Evolutionary conservation across 2,797 vertebrate species (phyloP), one percentile per base, ranked within the genome.

Genomic region (Sibirionetta formosa): DNA sequence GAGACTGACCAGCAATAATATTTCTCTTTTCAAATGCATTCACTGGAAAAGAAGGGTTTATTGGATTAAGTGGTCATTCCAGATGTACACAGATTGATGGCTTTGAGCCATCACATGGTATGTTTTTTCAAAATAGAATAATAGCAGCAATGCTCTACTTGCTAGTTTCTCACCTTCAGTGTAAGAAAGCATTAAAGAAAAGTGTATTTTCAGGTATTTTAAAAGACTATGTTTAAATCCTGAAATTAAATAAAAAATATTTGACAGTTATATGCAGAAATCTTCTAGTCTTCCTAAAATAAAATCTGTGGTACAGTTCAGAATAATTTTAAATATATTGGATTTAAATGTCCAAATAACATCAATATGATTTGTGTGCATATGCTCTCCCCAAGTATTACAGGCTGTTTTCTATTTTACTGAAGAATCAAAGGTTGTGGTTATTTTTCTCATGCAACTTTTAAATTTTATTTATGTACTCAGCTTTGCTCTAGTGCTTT

Each of bases 381-480:
- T 64, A 51, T 35, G 16, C 2, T 36, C 2, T 61, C 20, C 26
- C 38, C 12, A 79, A 33, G 11, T 68, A 44, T 77, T 80, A n/a
- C 8, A 64, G 14, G 22, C 1, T 46, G 6, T n/a, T 36, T 88
- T 57, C 29, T 9, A 2, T 60, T 64, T 38, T 73, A 29, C 35
- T 46, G 38, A 63, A 87, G 23, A 92, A 82, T 44, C 60, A 71
- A 63, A 58, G 79, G 60, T 9, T 61, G 22, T 40, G 26, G 26
- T 20, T 60, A 1, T 65, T 82, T 76, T 96, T 79, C 77, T 70
- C 53, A 83, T 91, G 51, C 29, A 94, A 85, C 13, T 79, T 85
- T 69, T 40, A 79, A 83, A 86, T 96, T 93, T 88, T 56, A 90
- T 95, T 86, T 88, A 83, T 63, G 33, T 9, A 53, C 53, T 80